Evolutionary conservation across 2,113 vertebrate genomes (phyloP).

Genomic region (Pachyramphus minor): DNA sequence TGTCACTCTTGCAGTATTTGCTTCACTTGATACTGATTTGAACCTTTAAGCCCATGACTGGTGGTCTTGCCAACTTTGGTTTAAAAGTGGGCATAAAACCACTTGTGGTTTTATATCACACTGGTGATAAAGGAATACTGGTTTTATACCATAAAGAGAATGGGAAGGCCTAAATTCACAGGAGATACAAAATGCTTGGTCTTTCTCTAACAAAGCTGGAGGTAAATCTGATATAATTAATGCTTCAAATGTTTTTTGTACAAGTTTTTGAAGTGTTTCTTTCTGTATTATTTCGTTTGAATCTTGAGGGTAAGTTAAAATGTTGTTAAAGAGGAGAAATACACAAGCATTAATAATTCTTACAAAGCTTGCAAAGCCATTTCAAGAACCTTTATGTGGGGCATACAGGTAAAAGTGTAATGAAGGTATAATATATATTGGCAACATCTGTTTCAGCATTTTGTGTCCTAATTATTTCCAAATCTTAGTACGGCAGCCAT

Average conservation of each 20-base stretch:
- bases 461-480: not conserved
- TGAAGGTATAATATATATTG: not conserved
- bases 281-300: not conserved
- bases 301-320: not conserved
- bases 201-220: not conserved
- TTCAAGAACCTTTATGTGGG: not conserved
- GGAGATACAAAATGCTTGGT: not conserved
- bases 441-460: not conserved
- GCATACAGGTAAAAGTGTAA: not conserved
- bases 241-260: not conserved
- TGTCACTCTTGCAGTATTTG: not conserved
- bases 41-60: not conserved
- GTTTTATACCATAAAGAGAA: no score
- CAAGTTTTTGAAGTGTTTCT: not conserved
- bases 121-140: no score
- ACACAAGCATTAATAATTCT: not conserved
- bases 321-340: not conserved
- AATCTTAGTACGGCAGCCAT: not conserved
- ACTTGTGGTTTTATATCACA: no score
- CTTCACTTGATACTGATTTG: not conserved
- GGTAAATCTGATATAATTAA: not conserved
- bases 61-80: not conserved
- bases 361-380: not conserved
- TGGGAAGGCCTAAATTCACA: not conserved
- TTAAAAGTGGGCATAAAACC: no score